phyloP scores from a whole-genome alignment of 2,113 vertebrate species.

The Cygnus buccinator region DNA sequence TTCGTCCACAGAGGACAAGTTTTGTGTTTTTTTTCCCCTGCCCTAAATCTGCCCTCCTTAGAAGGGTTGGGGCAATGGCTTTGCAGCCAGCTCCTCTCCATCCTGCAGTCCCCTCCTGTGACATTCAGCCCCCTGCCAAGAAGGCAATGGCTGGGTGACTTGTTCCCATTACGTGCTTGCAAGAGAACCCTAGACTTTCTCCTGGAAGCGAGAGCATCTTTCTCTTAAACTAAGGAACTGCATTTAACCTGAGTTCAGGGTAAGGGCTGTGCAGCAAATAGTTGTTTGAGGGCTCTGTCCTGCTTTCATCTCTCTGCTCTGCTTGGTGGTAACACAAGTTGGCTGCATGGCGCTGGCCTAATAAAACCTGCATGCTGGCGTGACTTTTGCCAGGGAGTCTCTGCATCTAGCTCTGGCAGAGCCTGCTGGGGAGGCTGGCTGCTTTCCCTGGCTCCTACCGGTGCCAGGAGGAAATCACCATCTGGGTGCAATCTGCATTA shows the following conservation, averaged over 20 bases:
- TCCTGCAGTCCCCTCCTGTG: background rate
- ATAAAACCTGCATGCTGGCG: background rate
- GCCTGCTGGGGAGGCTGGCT: background rate
- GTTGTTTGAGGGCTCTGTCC: background rate
- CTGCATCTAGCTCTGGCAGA: conserved; percentile 23
- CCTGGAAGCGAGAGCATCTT: no score
- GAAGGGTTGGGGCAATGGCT: background rate
- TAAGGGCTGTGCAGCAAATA: background rate
- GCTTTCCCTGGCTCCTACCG: background rate
- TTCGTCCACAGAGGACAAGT: background rate
- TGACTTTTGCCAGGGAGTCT: background rate
- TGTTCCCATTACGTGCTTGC: background rate
- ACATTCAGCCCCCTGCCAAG: background rate
- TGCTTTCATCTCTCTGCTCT: background rate
- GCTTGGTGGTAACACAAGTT: background rate
- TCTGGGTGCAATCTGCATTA: conserved; percentile 32
- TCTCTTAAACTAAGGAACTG: fast-evolving
- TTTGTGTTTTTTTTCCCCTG: no score
- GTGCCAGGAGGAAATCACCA: conserved; percentile 47
- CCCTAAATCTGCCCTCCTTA: fast-evolving
- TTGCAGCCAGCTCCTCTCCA: background rate
- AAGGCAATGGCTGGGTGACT: fast-evolving
- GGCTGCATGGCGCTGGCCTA: background rate
- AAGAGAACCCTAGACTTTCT: background rate
- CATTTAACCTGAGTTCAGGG: background rate